A percentile compares a stretch with the other conserved stretches of the same genome.
Evolutionary conservation across 2,797 vertebrate genomes (phyloP).

Genomic region (Hipposideros larvatus): DNA sequence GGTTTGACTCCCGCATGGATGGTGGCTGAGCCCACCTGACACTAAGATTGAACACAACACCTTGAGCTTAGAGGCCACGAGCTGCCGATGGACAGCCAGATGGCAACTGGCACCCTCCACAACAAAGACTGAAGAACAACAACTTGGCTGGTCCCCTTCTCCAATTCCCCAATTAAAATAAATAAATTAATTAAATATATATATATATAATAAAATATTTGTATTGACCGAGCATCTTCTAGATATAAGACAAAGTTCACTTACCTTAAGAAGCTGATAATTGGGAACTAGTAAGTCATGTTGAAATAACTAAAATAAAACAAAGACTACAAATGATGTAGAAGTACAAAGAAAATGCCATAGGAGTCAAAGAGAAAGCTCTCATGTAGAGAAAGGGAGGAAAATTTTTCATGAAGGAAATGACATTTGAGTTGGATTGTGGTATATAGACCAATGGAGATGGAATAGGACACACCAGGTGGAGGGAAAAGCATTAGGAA

Average conservation of each 20-base stretch:
- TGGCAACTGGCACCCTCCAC: too few species aligned
- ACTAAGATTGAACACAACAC: too few species aligned
- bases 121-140: too few species aligned
- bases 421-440: not conserved
- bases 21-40: too few species aligned
- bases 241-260: not conserved
- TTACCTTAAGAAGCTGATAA: slow-evolving; percentile 18
- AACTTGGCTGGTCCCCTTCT: too few species aligned
- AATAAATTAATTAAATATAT: too few species aligned
- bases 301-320: slow-evolving; percentile 24
- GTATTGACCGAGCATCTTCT: not conserved
- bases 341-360: not conserved
- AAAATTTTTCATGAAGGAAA: not conserved
- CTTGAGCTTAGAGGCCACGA: too few species aligned
- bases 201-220: not conserved
- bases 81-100: too few species aligned
- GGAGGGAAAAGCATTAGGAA: not conserved
- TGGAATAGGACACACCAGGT: not conserved
- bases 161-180: too few species aligned
- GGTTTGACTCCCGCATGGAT: too few species aligned
- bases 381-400: not conserved
- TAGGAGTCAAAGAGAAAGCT: not conserved
- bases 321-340: not conserved
- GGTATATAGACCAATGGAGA: not conserved
- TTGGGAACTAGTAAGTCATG: not conserved